Base-by-base conservation (phyloP, 2,113 vertebrate species). In the Butastur rufipennis region DNA sequence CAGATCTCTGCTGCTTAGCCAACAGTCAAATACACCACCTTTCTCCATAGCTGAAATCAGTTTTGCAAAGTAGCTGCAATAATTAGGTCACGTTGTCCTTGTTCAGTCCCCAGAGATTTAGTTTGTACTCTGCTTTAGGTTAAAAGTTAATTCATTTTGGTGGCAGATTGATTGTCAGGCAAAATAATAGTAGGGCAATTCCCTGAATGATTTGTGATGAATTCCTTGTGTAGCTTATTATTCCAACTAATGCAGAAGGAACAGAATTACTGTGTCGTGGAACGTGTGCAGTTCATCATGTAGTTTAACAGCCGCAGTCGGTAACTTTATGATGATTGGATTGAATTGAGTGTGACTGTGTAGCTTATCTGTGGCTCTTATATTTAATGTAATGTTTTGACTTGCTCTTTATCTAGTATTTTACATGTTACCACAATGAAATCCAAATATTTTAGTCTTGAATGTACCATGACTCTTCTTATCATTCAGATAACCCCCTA, bases 81-180 rank as follows among this genome's bases (percentile, higher is more conserved):
- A 97, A 97, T 95, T 95, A 66, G 97, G 95, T 90, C 91, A 97
- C 71, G 2, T 73, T 97, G 95, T 97, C 95, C 95, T 96, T 95
- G 80, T 67, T 96, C 80, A 61, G 66, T 88, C 96, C 81, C 86
- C 40, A 52, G 94, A 93, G 96, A 91, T 92, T 70, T 53, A 61
- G 87, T 86, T 95, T 68, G 75, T 93, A 77, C 90, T 97, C 55
- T 1, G 43, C 94, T 97, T 91, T 36, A 93, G 82, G 92, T 94
- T 97, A 93, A 79, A 97, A 97, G 95, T 93, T 97, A 96, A 96
- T 97, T 97, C 90, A 95, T 96, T 97, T 97, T 97, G 63, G 75
- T 96, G 93, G 92, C 90, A 95, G 92, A 97, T 92, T 93, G 90
- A 95, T 95, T 97, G 96, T 97, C 93, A 94, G 91, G 86, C 70